A percentile compares a stretch with the other conserved stretches of the same genome.
phyloP scores from a whole-genome alignment of 2,888 invertebrate genomes.

The Papilio elwesi region DNA sequence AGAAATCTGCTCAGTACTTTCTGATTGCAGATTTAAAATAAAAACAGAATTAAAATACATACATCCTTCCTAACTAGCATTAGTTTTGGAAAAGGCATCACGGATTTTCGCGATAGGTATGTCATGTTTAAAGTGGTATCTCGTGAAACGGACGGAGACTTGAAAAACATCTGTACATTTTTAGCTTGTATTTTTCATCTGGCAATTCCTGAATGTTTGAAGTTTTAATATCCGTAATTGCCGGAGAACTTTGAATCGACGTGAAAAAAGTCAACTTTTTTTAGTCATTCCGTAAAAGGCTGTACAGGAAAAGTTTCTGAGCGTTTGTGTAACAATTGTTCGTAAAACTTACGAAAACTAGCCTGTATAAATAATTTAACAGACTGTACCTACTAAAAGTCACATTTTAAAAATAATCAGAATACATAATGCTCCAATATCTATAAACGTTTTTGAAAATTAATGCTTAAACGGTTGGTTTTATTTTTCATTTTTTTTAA shows the following conservation, averaged over 20 bases:
- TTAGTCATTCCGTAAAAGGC: slow-evolving; percentile 4
- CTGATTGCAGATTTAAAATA: too few relatives aligned
- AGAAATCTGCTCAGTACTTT: not conserved
- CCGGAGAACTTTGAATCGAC: slow-evolving; percentile 8
- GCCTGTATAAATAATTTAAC: too few relatives aligned
- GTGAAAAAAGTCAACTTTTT: slow-evolving; percentile 13
- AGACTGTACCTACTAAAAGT: too few relatives aligned
- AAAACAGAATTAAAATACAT: too few relatives aligned
- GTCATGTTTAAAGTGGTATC: not conserved
- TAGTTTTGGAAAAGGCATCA: not conserved
- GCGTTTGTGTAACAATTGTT: not conserved
- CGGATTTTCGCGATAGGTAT: not conserved
- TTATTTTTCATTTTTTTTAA: too few relatives aligned
- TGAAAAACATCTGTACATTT: slow-evolving; percentile 10
- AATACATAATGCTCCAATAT: too few relatives aligned
- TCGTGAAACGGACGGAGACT: not conserved
- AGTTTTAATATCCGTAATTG: slow-evolving; percentile 18
- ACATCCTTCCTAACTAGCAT: too few relatives aligned
- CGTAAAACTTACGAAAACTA: too few relatives aligned
- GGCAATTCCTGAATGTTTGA: slow-evolving; percentile 3
- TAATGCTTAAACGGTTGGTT: too few relatives aligned
- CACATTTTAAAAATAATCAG: too few relatives aligned
- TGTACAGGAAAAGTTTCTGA: slow-evolving; percentile 6
- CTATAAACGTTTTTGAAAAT: too few relatives aligned
- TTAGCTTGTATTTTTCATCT: slow-evolving; percentile 11